These are phyloP conservation scores for Melanotaenia duboulayi DNA, from an alignment of 2,113 vertebrate genomes.

Conservation along the genomic window DNA sequence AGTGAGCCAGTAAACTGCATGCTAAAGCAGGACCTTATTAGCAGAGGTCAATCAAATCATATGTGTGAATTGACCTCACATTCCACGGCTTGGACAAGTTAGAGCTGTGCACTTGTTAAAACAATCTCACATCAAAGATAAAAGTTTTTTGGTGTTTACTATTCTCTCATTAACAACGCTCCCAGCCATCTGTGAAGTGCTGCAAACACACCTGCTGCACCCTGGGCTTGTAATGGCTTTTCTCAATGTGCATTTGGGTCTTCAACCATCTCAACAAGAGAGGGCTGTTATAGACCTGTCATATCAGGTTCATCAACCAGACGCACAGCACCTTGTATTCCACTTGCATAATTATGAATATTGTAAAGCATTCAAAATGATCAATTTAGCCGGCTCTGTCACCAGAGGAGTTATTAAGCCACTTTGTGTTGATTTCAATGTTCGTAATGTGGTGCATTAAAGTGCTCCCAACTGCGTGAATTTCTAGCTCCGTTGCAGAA, in stretches of 20 bases:
- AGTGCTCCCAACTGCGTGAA: slow-evolving; percentile 54
- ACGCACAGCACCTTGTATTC: slow-evolving; percentile 73
- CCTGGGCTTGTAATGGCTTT: slow-evolving; percentile 82
- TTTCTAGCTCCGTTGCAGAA: slow-evolving; percentile 53
- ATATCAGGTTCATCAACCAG: slow-evolving; percentile 76
- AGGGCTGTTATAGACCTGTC: slow-evolving; percentile 77
- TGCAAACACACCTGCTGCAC: slow-evolving; percentile 82
- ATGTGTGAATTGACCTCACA: slow-evolving; percentile 45
- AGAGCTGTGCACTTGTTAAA: slow-evolving; percentile 55
- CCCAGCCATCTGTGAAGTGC: slow-evolving; percentile 82
- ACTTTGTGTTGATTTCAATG: slow-evolving; percentile 78
- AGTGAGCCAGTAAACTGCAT: slow-evolving; percentile 36
- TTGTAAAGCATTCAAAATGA: slow-evolving; percentile 76
- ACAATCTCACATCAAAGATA: slow-evolving; percentile 61
- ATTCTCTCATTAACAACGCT: slow-evolving; percentile 78
- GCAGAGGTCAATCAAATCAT: slow-evolving; percentile 53
- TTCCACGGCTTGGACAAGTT: slow-evolving; percentile 37
- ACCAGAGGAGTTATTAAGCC: slow-evolving; percentile 76
- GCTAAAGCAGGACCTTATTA: slow-evolving; percentile 45
- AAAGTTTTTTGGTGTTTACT: slow-evolving; percentile 77
- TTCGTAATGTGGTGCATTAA: slow-evolving; percentile 66
- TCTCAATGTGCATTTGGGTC: slow-evolving; percentile 79
- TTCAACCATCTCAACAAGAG: slow-evolving; percentile 69
- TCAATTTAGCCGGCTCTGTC: slow-evolving; percentile 74
- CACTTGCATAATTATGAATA: slow-evolving; percentile 77